Base-by-base conservation (phyloP, 2,113 vertebrate species). In the Melanerpes formicivorus region DNA sequence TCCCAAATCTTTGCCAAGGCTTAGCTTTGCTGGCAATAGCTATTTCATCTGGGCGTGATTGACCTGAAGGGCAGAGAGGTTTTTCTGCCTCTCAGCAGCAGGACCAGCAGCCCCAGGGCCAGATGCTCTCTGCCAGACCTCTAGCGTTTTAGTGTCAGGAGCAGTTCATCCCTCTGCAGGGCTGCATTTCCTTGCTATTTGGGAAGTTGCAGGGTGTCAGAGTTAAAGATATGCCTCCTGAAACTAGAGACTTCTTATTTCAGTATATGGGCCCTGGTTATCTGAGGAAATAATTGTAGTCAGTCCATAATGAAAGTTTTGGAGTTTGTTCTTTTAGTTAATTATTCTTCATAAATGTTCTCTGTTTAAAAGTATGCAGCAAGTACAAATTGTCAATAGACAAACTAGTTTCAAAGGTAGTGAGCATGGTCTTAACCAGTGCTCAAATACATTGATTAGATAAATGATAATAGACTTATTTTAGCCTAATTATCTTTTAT, bases 111-210 rank as follows among this genome's bases (percentile, higher is more conserved):
- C 46, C 30, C 22, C 50, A 52, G 8, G 30, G 60, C 44, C 42
- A 44, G 17, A 34, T 10, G 7, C 23, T 18, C 12, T 18, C 50
- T 40, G 22, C 19, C 0, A 7, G 34, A 26, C 54, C 60, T 14
- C 19, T 13, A 8, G 19, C 0, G 3, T 9, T 10, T n/a, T 18
- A 4, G 22, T 9, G 18, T 9, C 55, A 70, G 70, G 32, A 42
- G 32, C 62, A 5, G 1, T 62, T 74, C 40, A 11, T 56, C 14
- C 16, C 26, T 56, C 55, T 2, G 3, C 16, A 1, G 1, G 6
- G 13, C 11, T 29, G 30, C 30, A 0, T 19, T 9, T 14, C 32
- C 65, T 64, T 1, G 5, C 40, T 37, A 26, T 64, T 66, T 0
- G 21, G 19, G 48, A 62, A 52, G 65, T 17, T 66, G 19, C 30